These are phyloP conservation scores for Trichoplusia ni DNA, from an alignment of 1,140 invertebrate species.

Conservation along the genomic window DNA sequence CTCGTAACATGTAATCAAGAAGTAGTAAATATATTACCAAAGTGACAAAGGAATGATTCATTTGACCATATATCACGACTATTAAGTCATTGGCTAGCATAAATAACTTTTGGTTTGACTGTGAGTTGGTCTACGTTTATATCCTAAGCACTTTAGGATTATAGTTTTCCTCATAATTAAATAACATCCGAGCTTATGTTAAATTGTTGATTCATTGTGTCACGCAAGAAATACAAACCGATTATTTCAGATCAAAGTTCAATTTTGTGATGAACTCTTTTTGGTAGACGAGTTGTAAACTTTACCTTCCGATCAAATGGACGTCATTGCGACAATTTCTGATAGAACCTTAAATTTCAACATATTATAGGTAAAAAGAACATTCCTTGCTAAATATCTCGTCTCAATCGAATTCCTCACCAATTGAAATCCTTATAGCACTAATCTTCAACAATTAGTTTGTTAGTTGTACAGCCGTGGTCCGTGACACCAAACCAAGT, in stretches of 20 bases:
- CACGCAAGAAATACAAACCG: no score
- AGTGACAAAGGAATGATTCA: slow-evolving; percentile 13
- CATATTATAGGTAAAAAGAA: no score
- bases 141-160: neutral
- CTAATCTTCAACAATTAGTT: neutral
- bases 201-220: no score
- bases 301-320: no score
- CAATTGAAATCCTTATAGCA: neutral
- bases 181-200: no score
- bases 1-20: neutral
- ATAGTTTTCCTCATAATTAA: neutral
- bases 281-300: no score
- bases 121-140: neutral
- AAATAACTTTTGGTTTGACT: neutral
- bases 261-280: no score
- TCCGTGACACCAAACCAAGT: slow-evolving; percentile 5
- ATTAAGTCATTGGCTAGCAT: neutral
- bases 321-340: no score
- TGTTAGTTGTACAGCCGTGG: neutral
- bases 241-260: no score
- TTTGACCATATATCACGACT: neutral
- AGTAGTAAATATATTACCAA: neutral
- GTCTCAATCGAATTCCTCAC: neutral
- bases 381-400: no score
- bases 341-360: no score